phyloP scores from a whole-genome alignment of 2,113 vertebrate genomes.

The Chrysemys picta region DNA sequence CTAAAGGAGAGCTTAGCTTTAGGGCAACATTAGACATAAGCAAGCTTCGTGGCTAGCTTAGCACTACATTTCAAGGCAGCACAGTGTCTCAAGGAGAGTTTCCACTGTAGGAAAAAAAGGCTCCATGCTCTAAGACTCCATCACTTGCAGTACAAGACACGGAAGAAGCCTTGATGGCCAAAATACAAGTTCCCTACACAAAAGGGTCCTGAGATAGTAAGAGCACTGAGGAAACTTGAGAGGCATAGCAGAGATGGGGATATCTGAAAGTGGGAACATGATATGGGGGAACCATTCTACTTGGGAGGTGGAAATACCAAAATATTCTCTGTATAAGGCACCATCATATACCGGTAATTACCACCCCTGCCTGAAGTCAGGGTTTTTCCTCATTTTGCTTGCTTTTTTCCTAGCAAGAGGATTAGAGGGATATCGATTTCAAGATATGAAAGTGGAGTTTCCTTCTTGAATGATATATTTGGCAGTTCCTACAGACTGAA shows the following conservation, averaged over 20 bases:
- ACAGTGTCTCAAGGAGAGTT: neutral
- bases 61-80: neutral
- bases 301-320: neutral
- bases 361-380: neutral
- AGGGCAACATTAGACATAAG: neutral
- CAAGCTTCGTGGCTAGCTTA: neutral
- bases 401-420: neutral
- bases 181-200: neutral
- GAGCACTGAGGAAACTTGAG: neutral
- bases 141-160: neutral
- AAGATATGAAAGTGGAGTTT: neutral
- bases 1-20: neutral
- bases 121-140: neutral
- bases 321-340: neutral
- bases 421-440: neutral
- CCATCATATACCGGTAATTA: neutral
- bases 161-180: neutral
- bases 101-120: neutral
- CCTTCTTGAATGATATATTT: neutral
- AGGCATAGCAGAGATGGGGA: neutral
- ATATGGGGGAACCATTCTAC: neutral
- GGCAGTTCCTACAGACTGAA: neutral
- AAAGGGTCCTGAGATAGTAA: neutral
- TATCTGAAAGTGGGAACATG: neutral
- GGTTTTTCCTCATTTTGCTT: neutral